Evolutionary conservation across 1,140 invertebrate genomes (phyloP), one percentile per base, ranked within the genome.

Genomic region (Frieseomelitta varia): DNA sequence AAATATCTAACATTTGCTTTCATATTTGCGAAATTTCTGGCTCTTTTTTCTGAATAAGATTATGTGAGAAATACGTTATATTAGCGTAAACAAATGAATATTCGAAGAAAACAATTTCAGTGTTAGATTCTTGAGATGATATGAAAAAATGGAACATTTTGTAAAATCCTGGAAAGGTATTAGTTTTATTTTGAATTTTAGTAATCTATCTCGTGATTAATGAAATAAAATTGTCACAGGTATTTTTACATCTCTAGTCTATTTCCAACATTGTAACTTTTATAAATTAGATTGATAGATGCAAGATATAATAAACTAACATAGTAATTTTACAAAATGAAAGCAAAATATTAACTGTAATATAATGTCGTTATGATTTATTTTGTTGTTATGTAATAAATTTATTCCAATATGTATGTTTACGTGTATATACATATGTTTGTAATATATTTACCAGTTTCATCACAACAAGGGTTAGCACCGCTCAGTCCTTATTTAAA

Each of bases 401-500:
- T 47, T 47, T 47, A 47, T 47, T 0, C 8, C 8, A 47, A 47
- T 8, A 6, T 10, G 39, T 47, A 47, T 47, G 39, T 10, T 6
- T 47, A 47, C 39, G 4, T 39, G 39, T 39, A 6, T 39, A 39
- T 39, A 39, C 8, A 39, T 39, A 47, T 47, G 39, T 47, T 47
- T 47, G 39, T 47, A 47, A 47, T 47, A 27, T 85, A 79, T 77
- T 87, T 93, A 89, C 19, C 79, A 95, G 94, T 93, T 55, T 90
- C 90, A 3, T 91, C 90, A 34, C 91, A 93, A 86, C 92, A 92
- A 85, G 93, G 91, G 75, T 91, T 93, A 85, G 91, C 95, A 47
- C 95, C 96, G 24, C 94, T 98, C 34, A 99, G 98, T 85, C 98
- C 98, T 8, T 99, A 99, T 93, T 95, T 99, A 87, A 99, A 98